A percentile compares a stretch with the other conserved stretches of the same genome.
phyloP scores from a whole-genome alignment of 2,113 vertebrate genomes.

The Genyomyrus donnyi region DNA sequence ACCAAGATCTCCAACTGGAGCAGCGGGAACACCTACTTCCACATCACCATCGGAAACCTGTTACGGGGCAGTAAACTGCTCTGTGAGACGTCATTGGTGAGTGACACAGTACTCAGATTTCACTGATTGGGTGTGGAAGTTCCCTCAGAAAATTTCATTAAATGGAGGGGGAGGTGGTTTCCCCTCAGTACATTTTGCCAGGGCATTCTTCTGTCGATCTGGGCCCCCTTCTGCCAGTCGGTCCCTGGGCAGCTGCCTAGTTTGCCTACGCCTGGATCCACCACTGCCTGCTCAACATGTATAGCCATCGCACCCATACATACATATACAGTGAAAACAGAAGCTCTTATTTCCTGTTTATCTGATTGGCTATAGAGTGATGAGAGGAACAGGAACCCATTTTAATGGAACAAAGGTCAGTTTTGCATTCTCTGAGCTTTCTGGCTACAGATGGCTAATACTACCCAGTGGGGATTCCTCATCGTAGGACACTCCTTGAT shows the following conservation, averaged over 20 bases:
- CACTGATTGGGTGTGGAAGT: background rate
- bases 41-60: slow-evolving; percentile 92
- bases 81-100: slow-evolving; percentile 90
- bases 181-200: background rate
- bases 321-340: background rate
- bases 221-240: background rate
- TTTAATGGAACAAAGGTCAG: background rate
- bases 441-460: background rate
- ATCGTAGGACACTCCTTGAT: background rate
- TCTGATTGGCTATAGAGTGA: background rate
- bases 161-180: background rate
- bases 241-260: background rate
- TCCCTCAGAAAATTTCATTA: background rate
- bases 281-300: background rate
- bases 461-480: background rate
- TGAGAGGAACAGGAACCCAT: background rate
- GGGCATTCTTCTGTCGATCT: background rate
- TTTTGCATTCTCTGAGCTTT: background rate
- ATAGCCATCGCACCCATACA: background rate
- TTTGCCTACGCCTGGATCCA: background rate
- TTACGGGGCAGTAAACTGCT: slow-evolving; percentile 91
- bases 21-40: slow-evolving; percentile 94
- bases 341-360: background rate
- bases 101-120: slow-evolving; percentile 27
- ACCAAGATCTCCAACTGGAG: slow-evolving; percentile 99